A percentile compares a stretch with the other conserved stretches of the same genome.
Evolutionary conservation across 2,888 invertebrate genomes (phyloP).

Genomic region (Willowsia nigromaculata): DNA sequence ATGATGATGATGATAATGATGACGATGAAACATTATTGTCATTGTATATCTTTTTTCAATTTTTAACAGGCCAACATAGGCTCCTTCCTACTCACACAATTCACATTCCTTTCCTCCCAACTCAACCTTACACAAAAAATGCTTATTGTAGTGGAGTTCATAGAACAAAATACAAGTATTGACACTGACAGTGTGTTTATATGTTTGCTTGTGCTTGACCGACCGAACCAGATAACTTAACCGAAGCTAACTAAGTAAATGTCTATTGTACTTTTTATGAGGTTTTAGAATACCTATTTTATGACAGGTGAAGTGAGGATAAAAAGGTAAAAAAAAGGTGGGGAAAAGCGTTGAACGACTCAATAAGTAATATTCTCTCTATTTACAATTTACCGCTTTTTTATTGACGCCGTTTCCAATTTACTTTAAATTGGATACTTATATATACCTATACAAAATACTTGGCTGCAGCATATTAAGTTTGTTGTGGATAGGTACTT

Average conservation of each 20-base stretch:
- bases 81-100: background rate
- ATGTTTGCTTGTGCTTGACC: background rate
- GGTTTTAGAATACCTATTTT: background rate
- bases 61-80: slow-evolving; percentile 34
- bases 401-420: slow-evolving; percentile 40
- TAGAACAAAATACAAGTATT: background rate
- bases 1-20: slow-evolving; percentile 48
- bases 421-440: slow-evolving; percentile 31
- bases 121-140: no score
- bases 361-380: slow-evolving; percentile 42
- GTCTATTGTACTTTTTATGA: background rate
- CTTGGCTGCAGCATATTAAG: background rate
- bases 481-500: background rate
- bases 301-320: background rate
- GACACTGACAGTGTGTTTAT: background rate
- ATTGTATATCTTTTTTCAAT: slow-evolving; percentile 63
- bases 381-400: slow-evolving; percentile 34
- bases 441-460: background rate
- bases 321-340: background rate
- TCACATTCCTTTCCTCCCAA: background rate
- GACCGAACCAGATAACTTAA: background rate
- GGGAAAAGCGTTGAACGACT: background rate
- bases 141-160: background rate
- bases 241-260: background rate
- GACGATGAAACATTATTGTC: slow-evolving; percentile 59